Evolutionary conservation across 2,113 vertebrate species (phyloP).

Genomic region (Paramisgurnus dabryanus): DNA sequence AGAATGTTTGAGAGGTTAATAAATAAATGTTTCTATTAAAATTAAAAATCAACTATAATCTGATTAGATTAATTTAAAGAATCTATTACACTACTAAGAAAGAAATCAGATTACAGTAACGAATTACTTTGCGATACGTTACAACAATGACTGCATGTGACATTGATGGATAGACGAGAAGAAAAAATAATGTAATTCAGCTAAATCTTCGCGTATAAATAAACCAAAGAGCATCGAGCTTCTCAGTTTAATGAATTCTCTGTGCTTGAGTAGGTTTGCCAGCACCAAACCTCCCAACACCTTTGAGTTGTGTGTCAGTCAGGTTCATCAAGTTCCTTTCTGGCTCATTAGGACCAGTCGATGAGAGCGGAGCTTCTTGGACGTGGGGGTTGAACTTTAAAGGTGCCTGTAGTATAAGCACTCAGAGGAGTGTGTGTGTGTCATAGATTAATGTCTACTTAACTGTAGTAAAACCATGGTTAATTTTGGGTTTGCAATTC

Average conservation of each 20-base stretch:
- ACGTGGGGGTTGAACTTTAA: conserved; percentile 19
- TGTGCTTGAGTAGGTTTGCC: not conserved
- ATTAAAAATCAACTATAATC: too few relatives aligned
- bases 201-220: conserved; percentile 7
- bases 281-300: not conserved
- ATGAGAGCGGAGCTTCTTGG: conserved; percentile 30
- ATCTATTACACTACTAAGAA: too few relatives aligned
- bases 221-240: conserved; percentile 9
- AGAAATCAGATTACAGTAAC: too few relatives aligned
- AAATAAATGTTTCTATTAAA: too few relatives aligned
- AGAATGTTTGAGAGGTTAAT: not conserved
- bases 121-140: too few relatives aligned
- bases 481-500: too few relatives aligned
- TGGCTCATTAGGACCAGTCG: conserved; percentile 52
- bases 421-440: conserved; percentile 7
- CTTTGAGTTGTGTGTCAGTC: conserved; percentile 35
- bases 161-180: not conserved
- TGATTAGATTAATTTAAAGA: too few relatives aligned
- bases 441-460: conserved; percentile 17
- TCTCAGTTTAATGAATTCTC: conserved; percentile 5
- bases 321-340: conserved; percentile 53
- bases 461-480: not conserved
- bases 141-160: too few relatives aligned
- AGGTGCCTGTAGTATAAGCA: conserved; percentile 27
- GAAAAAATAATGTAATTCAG: not conserved